A percentile compares a stretch with the other conserved stretches of the same genome.
Conservation (phyloP, 2,797 vertebrate species). For the Sebastes steindachneri region DNA sequence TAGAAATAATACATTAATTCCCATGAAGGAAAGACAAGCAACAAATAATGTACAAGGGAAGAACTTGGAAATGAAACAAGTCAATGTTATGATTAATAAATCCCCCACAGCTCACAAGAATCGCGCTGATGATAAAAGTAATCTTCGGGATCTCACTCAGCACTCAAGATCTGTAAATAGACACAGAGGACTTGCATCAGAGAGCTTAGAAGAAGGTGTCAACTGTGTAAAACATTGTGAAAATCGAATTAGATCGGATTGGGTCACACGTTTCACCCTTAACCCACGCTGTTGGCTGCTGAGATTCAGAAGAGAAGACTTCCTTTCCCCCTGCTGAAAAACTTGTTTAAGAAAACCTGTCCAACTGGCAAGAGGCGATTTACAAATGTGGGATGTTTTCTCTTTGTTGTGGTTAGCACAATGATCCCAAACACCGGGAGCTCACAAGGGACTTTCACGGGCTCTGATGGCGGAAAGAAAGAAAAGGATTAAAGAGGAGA, state of each 20-base stretch:
- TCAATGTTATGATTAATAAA: slow-evolving; percentile 65
- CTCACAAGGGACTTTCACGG: slow-evolving; percentile 59
- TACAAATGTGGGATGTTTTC: slow-evolving; percentile 68
- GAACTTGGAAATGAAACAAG: slow-evolving; percentile 58
- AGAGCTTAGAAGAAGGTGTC: slow-evolving; percentile 18
- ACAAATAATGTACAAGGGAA: slow-evolving; percentile 18
- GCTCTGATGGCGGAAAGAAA: slow-evolving; percentile 45
- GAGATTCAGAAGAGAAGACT: slow-evolving; percentile 26
- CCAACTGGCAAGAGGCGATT: slow-evolving; percentile 71
- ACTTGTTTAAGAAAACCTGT: slow-evolving; percentile 60
- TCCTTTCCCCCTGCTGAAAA: slow-evolving; percentile 42
- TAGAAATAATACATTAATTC: slow-evolving; percentile 38
- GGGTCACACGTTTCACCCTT: slow-evolving; percentile 25
- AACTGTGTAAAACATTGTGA: slow-evolving; percentile 17
- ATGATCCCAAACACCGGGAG: slow-evolving; percentile 48
- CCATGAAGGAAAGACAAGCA: slow-evolving; percentile 38
- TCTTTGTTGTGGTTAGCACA: slow-evolving; percentile 72
- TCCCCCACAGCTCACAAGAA: slow-evolving; percentile 38
- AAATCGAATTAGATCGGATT: slow-evolving; percentile 44
- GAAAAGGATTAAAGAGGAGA: slow-evolving; percentile 63
- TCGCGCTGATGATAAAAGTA: slow-evolving; percentile 43
- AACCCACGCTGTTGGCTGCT: slow-evolving; percentile 21
- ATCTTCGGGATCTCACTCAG: slow-evolving; percentile 28
- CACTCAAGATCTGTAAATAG: slow-evolving; percentile 23
- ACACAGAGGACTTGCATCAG: slow-evolving; percentile 16